Evolutionary conservation across 2,113 vertebrate species (phyloP), one percentile per base, ranked within the genome.

Genomic region (Eidolon helvum): DNA sequence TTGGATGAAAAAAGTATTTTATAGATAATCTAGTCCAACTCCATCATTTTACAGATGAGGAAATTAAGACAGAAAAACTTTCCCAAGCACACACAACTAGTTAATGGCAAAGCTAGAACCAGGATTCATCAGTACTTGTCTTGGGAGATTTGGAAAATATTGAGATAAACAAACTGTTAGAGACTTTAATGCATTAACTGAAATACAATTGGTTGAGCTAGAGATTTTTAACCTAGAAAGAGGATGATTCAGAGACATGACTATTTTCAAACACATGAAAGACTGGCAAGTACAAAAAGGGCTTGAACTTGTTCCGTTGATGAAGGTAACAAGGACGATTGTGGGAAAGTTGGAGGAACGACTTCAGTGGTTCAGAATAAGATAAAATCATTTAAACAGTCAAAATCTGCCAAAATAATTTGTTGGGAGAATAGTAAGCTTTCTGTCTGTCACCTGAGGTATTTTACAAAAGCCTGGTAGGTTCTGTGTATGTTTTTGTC

Each of bases 221-320:
- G 26, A 84, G n/a, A 78, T 86, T 90, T 94, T 96, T 83, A 86
- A 87, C 24, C 59, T 53, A 65, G 45, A 72, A 96, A 94, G 35
- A 30, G 22, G 30, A 83, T 79, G 33, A 57, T 75, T 61, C 26
- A 43, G 65, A 3, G 30, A 50, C 22, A 30, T 61, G 33, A 61
- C 57, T 35, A 71, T 74, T 77, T 84, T 48, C 65, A 92, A 87
- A 90, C 57, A 74, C 50, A 4, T 16, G 2, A 65, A 80, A 26
- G 15, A 71, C 38, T 82, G 55, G 22, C 28, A 71, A 5, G 43
- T 63, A 59, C 14, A 55, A 89, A 87, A 86, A 61, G 38, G 65
- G 18, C 21, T 97, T 83, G 38, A 74, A 45, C 50, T 78, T 87
- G 35, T 30, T 59, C 26, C 74, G 3, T 38, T 69, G 33, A 24